These are phyloP conservation scores for Sebastes vulpes DNA, from an alignment of 2,797 vertebrate species.

Conservation along the genomic window DNA sequence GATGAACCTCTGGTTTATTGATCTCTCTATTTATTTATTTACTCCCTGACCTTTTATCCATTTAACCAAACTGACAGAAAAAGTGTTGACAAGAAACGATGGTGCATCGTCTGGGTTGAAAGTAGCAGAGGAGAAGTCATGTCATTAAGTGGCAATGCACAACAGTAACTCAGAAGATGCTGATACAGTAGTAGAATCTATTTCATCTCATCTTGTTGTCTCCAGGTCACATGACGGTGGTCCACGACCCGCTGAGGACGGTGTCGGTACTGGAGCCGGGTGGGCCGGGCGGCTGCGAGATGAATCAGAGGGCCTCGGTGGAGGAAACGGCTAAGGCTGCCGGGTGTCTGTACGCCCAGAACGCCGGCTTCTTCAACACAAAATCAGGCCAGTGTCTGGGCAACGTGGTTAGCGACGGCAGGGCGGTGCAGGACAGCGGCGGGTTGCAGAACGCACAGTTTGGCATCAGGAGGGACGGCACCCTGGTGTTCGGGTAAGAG, in stretches of 20 bases:
- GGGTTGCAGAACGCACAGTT: conserved; percentile 97
- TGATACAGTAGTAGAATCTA: not conserved
- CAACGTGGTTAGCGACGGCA: conserved; percentile 91
- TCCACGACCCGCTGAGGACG: conserved; percentile 85
- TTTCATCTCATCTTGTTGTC: not conserved
- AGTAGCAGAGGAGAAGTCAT: not conserved
- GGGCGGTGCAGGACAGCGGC: conserved; percentile 83
- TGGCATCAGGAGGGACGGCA: conserved; percentile 93
- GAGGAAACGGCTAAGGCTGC: conserved; percentile 81
- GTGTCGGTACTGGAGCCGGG: conserved; percentile 93
- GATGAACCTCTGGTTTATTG: not conserved
- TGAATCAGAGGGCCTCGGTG: conserved; percentile 74
- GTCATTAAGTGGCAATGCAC: not conserved
- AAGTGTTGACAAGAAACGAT: not conserved
- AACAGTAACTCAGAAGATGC: not conserved
- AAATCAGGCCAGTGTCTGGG: conserved; percentile 83
- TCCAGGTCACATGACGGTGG: conserved; percentile 88
- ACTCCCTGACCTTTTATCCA: not conserved
- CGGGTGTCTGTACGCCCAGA: conserved; percentile 91
- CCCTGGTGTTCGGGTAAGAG: conserved; percentile 94
- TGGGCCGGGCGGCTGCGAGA: conserved; percentile 85
- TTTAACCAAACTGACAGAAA: not conserved
- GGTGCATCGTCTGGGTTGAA: not conserved
- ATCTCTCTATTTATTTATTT: not conserved
- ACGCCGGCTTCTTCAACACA: conserved; percentile 92